These are phyloP conservation scores for Neelides folsomi DNA, from an alignment of 2,888 invertebrate species.

Conservation along the genomic window DNA sequence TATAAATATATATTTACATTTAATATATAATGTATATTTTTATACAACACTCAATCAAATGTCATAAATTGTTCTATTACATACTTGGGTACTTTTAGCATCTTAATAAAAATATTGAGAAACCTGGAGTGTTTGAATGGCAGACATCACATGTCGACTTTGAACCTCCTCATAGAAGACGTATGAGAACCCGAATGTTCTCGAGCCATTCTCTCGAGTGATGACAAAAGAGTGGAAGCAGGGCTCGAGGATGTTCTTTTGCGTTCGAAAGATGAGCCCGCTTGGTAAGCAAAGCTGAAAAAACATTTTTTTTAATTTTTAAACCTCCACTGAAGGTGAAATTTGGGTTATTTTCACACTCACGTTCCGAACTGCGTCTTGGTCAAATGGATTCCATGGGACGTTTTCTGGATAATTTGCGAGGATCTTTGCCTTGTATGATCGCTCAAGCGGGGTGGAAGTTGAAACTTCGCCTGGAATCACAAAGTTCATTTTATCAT, in stretches of 20 bases:
- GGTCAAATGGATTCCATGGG: slow-evolving; percentile 78
- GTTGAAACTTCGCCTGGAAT: slow-evolving; percentile 60
- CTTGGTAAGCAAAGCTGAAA: slow-evolving; percentile 82
- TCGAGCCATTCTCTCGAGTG: slow-evolving; percentile 88
- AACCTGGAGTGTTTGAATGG: slow-evolving; percentile 85
- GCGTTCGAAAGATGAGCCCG: slow-evolving; percentile 86
- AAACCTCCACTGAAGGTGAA: neutral
- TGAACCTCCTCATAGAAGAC: slow-evolving; percentile 93
- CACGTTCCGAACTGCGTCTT: slow-evolving; percentile 93
- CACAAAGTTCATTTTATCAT: too few relatives aligned
- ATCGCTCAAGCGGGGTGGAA: slow-evolving; percentile 81
- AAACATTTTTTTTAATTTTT: slow-evolving; percentile 16
- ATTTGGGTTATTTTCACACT: slow-evolving; percentile 34
- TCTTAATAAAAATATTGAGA: slow-evolving; percentile 6
- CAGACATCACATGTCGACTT: slow-evolving; percentile 80
- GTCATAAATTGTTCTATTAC: neutral
- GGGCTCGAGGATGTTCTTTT: slow-evolving; percentile 72
- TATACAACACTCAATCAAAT: too few relatives aligned
- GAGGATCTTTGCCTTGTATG: slow-evolving; percentile 85
- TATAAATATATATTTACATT: neutral
- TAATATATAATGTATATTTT: too few relatives aligned
- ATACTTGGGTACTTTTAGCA: neutral
- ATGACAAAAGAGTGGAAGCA: slow-evolving; percentile 93
- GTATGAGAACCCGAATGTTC: slow-evolving; percentile 85
- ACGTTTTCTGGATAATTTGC: slow-evolving; percentile 90